Evolutionary conservation across 92 coral and sea anemone species (phyloP).

Genomic region (Paragorgia papillata): DNA sequence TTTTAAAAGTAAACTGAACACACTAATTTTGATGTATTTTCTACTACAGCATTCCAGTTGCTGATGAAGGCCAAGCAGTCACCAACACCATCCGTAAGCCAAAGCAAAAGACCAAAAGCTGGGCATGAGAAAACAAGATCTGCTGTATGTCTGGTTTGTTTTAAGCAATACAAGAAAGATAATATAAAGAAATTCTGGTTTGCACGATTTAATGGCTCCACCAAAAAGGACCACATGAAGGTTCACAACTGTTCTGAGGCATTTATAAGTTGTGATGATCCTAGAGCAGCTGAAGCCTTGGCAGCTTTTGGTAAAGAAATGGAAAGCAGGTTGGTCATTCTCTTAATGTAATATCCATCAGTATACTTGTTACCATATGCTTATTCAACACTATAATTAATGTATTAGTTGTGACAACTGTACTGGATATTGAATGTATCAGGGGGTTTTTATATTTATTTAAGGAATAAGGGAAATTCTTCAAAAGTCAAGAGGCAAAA

Average conservation of each 20-base stretch:
- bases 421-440: no score
- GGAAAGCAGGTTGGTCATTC: no score
- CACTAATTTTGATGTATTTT: not conserved
- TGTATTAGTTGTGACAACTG: no score
- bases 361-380: no score
- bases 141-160: slow-evolving; percentile 40
- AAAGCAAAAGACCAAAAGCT: slow-evolving; percentile 12
- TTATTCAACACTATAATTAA: not conserved
- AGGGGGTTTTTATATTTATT: no score
- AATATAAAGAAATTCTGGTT: slow-evolving; percentile 11
- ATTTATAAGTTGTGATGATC: slow-evolving; percentile 25
- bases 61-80: slow-evolving; percentile 20
- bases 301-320: no score
- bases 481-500: no score
- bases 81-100: not conserved
- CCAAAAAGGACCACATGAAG: slow-evolving; percentile 8
- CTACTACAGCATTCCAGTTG: slow-evolving; percentile 23
- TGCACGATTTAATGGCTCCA: slow-evolving; percentile 23
- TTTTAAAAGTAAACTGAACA: no score
- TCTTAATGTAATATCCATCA: no score
- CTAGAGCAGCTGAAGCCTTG: slow-evolving; percentile 40
- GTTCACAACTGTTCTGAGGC: slow-evolving; percentile 16
- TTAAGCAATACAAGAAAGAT: slow-evolving; percentile 22
- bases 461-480: no score
- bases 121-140: slow-evolving; percentile 35